Evolutionary conservation across 1,140 invertebrate species (phyloP).

Genomic region (Listronotus oregonensis): DNA sequence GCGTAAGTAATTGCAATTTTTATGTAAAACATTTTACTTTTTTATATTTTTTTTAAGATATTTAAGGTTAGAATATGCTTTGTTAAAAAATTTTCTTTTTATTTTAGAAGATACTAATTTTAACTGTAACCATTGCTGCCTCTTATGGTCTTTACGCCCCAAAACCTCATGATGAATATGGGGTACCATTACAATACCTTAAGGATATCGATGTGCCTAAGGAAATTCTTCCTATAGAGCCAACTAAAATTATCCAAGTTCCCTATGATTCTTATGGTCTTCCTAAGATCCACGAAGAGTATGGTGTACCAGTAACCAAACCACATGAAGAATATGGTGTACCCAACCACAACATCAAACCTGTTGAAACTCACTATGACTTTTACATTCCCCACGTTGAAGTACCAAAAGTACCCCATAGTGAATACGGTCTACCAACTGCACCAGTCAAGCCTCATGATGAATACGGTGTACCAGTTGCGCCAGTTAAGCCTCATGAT

Average conservation of each 20-base stretch:
- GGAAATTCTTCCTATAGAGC: too few relatives aligned
- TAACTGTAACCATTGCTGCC: neutral
- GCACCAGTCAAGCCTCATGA: too few relatives aligned
- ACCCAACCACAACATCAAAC: too few relatives aligned
- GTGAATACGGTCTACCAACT: too few relatives aligned
- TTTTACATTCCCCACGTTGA: too few relatives aligned
- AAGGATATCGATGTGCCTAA: neutral
- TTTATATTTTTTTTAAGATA: neutral
- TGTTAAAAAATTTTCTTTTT: neutral
- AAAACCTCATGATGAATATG: constrained; percentile 18
- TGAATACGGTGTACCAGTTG: too few relatives aligned
- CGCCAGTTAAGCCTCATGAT: too few relatives aligned
- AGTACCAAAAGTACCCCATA: too few relatives aligned
- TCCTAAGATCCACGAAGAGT: constrained; percentile 10
- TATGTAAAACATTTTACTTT: neutral
- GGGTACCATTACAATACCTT: constrained; percentile 2
- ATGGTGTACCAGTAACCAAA: constrained; percentile 18
- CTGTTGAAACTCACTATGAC: too few relatives aligned
- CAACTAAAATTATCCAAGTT: too few relatives aligned
- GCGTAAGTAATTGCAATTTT: constrained; percentile 5
- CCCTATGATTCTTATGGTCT: constrained; percentile 4
- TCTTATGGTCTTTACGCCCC: constrained; percentile 1
- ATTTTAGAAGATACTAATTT: neutral
- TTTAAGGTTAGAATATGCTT: neutral
- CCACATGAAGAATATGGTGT: constrained; percentile 24